phyloP scores from a whole-genome alignment of 2,888 invertebrate species.

The Sceliomorpha sp. region DNA sequence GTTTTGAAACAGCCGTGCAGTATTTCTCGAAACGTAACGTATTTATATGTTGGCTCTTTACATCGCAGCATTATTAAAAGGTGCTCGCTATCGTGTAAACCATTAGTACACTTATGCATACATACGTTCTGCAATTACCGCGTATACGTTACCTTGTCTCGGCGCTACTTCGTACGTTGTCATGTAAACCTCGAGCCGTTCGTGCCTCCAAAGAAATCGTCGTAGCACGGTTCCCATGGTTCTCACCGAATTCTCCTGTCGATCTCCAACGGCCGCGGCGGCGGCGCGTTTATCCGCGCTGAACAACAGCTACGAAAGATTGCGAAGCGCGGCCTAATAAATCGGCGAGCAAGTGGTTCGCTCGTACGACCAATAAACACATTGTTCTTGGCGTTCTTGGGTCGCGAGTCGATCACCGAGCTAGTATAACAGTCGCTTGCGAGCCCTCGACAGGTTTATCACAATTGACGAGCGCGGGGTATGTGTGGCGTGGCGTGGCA shows the following conservation, averaged over 20 bases:
- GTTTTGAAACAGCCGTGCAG: too few relatives aligned
- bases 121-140: constrained; percentile 26
- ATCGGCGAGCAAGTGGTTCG: constrained; percentile 12
- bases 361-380: constrained; percentile 44
- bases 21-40: too few relatives aligned
- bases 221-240: constrained; percentile 30
- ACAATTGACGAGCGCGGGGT: constrained; percentile 11
- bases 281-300: not conserved
- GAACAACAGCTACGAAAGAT: not conserved
- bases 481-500: constrained; percentile 1
- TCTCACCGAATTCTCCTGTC: constrained; percentile 20
- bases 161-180: constrained; percentile 15
- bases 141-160: constrained; percentile 34
- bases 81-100: constrained; percentile 34
- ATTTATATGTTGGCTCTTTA: constrained; percentile 2
- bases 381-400: constrained; percentile 55
- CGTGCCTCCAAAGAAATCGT: constrained; percentile 22
- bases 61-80: constrained; percentile 36
- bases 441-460: constrained; percentile 21
- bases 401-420: constrained; percentile 14
- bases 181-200: constrained; percentile 26
- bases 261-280: constrained; percentile 18
- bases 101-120: constrained; percentile 26
- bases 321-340: constrained; percentile 29
- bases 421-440: constrained; percentile 20